Evolutionary conservation across 2,888 invertebrate species (phyloP).

Genomic region (Shargacucullia verbasci): DNA sequence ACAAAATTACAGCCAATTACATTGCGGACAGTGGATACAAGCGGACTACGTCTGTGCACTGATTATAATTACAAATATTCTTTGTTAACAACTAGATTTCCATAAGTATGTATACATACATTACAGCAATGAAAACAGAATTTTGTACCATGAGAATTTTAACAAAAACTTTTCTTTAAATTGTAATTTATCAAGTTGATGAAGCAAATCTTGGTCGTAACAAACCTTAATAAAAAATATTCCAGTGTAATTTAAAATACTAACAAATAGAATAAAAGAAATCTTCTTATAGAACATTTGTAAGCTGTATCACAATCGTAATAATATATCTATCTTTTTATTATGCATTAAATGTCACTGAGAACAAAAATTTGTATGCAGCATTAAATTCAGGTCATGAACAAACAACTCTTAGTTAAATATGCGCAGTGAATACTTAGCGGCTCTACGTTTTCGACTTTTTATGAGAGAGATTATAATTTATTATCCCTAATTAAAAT

Average conservation of each 20-base stretch:
- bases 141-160: background rate
- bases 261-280: too few species aligned
- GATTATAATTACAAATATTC: constrained; percentile 19
- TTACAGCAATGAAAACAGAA: background rate
- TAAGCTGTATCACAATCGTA: constrained; percentile 17
- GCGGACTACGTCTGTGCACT: background rate
- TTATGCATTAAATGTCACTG: constrained; percentile 69
- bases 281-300: constrained; percentile 13
- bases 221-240: constrained; percentile 1
- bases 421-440: constrained; percentile 69
- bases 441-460: constrained; percentile 41
- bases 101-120: constrained; percentile 7
- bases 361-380: constrained; percentile 72
- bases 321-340: constrained; percentile 57
- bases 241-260: background rate
- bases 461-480: constrained; percentile 35
- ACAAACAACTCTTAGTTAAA: constrained; percentile 74
- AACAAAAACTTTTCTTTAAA: too few species aligned
- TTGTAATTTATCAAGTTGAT: constrained; percentile 3
- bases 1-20: constrained; percentile 44
- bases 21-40: constrained; percentile 9
- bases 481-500: constrained; percentile 24
- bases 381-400: constrained; percentile 80
- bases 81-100: constrained; percentile 16
- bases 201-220: background rate